Conservation (phyloP, 2,113 vertebrate species). For the Syngnathus scovelli region DNA sequence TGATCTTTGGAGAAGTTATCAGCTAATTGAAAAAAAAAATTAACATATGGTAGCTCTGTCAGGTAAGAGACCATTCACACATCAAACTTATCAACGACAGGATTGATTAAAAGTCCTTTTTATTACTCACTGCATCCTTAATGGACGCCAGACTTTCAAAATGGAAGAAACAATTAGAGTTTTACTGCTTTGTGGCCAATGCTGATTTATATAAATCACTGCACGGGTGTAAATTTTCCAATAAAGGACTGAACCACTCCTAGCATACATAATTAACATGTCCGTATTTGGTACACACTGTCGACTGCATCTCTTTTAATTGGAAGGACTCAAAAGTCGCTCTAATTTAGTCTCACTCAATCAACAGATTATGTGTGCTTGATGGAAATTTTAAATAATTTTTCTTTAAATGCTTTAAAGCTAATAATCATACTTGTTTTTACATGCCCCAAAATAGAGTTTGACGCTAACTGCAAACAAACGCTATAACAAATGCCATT, state of each 20-base stretch:
- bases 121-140: slow-evolving; percentile 74
- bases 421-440: slow-evolving; percentile 27
- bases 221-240: slow-evolving; percentile 73
- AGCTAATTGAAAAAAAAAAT: slow-evolving; percentile 51
- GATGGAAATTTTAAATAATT: slow-evolving; percentile 41
- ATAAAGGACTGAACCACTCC: slow-evolving; percentile 68
- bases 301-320: slow-evolving; percentile 51
- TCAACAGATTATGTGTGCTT: slow-evolving; percentile 44
- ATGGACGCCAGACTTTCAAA: slow-evolving; percentile 77
- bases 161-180: slow-evolving; percentile 78
- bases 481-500: slow-evolving; percentile 1
- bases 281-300: slow-evolving; percentile 47
- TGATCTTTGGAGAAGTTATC: slow-evolving; percentile 35
- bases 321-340: slow-evolving; percentile 50
- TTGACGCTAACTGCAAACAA: slow-evolving; percentile 17
- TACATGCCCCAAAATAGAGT: slow-evolving; percentile 19
- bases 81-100: slow-evolving; percentile 73
- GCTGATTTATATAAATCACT: slow-evolving; percentile 78
- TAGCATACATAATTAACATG: slow-evolving; percentile 74
- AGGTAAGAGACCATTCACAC: slow-evolving; percentile 65
- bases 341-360: slow-evolving; percentile 40
- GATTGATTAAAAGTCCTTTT: slow-evolving; percentile 78
- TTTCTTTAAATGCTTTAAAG: slow-evolving; percentile 22
- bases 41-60: slow-evolving; percentile 60
- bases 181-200: slow-evolving; percentile 76